Base-by-base conservation (phyloP, 2,113 vertebrate species). In the human region DNA sequence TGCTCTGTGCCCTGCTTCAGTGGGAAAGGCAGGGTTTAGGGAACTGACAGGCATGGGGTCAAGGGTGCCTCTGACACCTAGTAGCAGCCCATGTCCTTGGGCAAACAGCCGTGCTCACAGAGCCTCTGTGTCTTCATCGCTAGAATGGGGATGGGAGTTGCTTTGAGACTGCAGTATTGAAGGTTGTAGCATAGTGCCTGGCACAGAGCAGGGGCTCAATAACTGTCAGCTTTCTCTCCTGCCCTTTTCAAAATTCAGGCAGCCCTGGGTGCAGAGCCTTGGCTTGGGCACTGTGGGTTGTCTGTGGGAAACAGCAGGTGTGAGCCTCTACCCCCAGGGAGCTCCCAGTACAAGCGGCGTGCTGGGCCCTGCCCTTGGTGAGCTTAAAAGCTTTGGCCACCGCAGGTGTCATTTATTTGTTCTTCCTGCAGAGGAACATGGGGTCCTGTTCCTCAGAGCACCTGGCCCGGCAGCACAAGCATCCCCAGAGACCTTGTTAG, bases 241-340 rank as follows among this genome's bases (percentile, higher is more conserved):
- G 50, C 11, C 16, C 6, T 68, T 89, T 32, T 45, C 38, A 16
- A 1, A 30, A 25, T 13, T 27, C 86, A 27, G 22, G 79, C 3
- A 40, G 48, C 22, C 27, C 25, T 6, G 25, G 4, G 32, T 9
- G 11, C 48, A 76, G 23, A 90, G n/a, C n/a, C 10, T 6, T 14
- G 59, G 50, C 40, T 27, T 57, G 38, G 48, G 17, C 10, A 0
- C 17, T 1, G 0, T 1, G 8, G 75, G 38, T n/a, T 20, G 27
- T 22, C 8, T 2, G 0, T 0, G 4, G 35, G n/a, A 38, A 13
- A 7, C 0, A 32, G 68, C 5, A 57, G 52, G 4, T 0, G 0
- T 64, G 1, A 52, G 50, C 3, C 11, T 38, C 50, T 17, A 1
- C 0, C 5, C 75, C 4, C 3, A 4, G 38, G 30, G n/a, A 43